phyloP scores from a whole-genome alignment of 1,140 invertebrate species.

The Pollicipes pollicipes region DNA sequence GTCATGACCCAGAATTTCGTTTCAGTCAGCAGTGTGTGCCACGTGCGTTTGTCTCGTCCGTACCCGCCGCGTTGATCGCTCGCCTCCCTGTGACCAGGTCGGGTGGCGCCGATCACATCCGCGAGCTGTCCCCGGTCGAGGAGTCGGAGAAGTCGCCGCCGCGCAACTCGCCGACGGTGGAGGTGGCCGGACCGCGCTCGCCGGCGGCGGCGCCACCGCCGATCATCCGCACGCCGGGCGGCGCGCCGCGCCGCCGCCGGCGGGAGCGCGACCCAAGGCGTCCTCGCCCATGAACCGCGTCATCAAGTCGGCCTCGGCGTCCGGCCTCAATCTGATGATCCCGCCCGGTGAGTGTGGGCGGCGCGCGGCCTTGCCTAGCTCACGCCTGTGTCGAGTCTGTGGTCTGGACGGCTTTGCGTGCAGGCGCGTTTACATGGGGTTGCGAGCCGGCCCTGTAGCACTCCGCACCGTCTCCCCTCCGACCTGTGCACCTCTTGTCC shows the following conservation, averaged over 20 bases:
- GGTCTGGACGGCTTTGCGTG: no score
- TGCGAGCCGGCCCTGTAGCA: no score
- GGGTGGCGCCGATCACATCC: constrained; percentile 14
- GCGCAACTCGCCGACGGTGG: constrained; percentile 76
- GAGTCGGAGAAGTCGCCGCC: constrained; percentile 74
- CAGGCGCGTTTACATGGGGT: no score
- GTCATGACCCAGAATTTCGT: no score
- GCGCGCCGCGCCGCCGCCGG: neutral
- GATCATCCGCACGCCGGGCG: constrained; percentile 10
- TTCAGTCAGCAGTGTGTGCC: no score
- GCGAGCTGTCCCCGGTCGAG: constrained; percentile 29
- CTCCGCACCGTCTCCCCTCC: no score
- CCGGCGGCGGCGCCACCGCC: constrained; percentile 9
- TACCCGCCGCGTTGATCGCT: no score
- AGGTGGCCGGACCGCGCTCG: constrained; percentile 33
- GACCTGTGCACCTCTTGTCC: no score
- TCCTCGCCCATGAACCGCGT: constrained; percentile 23
- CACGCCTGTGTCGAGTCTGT: no score
- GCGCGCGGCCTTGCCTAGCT: no score
- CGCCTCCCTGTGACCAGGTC: constrained; percentile 9
- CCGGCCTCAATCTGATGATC: constrained; percentile 81
- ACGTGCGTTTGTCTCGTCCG: no score
- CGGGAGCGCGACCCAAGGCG: constrained; percentile 10
- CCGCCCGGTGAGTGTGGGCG: constrained; percentile 48
- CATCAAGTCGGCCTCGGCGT: constrained; percentile 59